These are phyloP conservation scores for Sylvietta virens DNA, from an alignment of 2,113 vertebrate genomes.

Conservation along the genomic window DNA sequence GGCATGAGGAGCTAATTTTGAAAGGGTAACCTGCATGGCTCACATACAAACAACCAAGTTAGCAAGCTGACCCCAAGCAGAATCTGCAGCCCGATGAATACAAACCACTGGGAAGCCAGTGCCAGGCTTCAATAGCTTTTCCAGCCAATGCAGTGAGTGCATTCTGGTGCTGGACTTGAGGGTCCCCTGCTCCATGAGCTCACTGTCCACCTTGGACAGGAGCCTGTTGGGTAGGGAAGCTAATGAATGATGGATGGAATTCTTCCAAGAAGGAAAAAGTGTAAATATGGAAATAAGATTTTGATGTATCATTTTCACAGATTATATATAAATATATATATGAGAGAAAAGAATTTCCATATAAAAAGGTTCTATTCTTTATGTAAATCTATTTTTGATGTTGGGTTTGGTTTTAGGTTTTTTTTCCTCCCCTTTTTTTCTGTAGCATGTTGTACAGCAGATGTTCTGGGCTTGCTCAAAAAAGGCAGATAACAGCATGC, in stretches of 20 bases:
- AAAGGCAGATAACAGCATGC: constrained; percentile 62
- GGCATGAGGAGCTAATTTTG: constrained; percentile 87
- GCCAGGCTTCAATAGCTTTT: neutral
- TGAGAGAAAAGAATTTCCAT: constrained; percentile 67
- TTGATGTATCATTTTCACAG: constrained; percentile 77
- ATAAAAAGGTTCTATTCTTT: constrained; percentile 66
- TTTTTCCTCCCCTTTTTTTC: constrained; percentile 58
- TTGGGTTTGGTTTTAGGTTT: constrained; percentile 39
- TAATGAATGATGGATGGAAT: constrained; percentile 37
- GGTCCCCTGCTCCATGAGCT: neutral
- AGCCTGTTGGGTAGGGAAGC: constrained; percentile 55
- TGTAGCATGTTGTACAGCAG: constrained; percentile 75
- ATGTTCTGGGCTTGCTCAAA: constrained; percentile 71
- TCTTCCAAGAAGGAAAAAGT: constrained; percentile 65
- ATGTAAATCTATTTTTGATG: constrained; percentile 66
- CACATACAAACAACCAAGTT: constrained; percentile 71
- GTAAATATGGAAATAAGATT: constrained; percentile 79
- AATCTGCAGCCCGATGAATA: constrained; percentile 41
- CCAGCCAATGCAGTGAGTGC: neutral
- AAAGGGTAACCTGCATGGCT: constrained; percentile 91
- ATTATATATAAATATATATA: constrained; percentile 66
- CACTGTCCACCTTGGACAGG: neutral
- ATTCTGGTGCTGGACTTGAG: neutral
- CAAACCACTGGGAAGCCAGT: neutral
- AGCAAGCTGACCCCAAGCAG: constrained; percentile 68